Evolutionary conservation across 1,140 invertebrate species (phyloP), one percentile per base, ranked within the genome.

Genomic region (Drosophila pectinifera): DNA sequence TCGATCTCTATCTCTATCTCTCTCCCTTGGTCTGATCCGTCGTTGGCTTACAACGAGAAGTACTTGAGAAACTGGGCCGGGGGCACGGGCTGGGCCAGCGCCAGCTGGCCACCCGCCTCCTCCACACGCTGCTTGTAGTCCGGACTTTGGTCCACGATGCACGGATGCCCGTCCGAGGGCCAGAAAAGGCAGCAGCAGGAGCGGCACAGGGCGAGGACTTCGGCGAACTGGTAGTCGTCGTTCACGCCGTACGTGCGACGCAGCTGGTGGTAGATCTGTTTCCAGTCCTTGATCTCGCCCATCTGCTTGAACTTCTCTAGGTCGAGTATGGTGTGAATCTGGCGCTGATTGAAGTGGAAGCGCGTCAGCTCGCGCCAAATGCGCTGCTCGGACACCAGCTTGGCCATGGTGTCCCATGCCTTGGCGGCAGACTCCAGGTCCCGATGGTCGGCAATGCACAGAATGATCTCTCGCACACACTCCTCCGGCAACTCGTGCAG

Each of bases 131-230:
- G 96, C 74, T 95, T 94, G 92, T 96, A 97, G 78, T 96, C 95
- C 0, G 96, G 96, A 91, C 96, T 95, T 93, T 94, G 95, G 90
- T 97, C 96, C 4, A 96, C 96, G 72, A 98, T 96, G 91, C 97
- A 98, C 0, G 97, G 97, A 92, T 98, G 97, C 0, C 97, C 97
- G 45, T 97, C 94, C 2, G 96, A 97, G 79, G 98, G 96, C 98
- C 98, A 99, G 92, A 99, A 99, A 36, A 99, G 94, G 91, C 97
- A 98, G 81, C 98, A 96, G 93, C 98, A 99, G 92, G 98, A 97
- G 67, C 97, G 95, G 92, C 98, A 99, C 42, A 99, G 93, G 45
- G 98, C 97, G 68, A 99, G 94, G 92, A 97, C 97, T 93, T 99
- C 98, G 2, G 98, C 97, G 93, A 97, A 99, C 81, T 95, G 94